Base-by-base conservation (phyloP, 2,113 vertebrate genomes). In the Mellivora capensis region DNA sequence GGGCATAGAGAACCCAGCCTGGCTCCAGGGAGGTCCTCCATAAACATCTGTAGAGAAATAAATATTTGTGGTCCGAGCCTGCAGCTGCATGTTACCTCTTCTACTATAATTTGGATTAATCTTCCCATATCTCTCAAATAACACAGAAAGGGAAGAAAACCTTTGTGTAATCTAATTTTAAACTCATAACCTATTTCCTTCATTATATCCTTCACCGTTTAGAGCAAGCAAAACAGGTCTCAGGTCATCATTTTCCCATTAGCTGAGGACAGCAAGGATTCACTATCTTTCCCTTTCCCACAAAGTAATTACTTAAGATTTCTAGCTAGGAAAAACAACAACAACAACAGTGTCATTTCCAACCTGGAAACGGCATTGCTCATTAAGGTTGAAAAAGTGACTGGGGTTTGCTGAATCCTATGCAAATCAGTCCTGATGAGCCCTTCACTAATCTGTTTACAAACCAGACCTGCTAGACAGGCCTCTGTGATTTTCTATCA, bases 401-500 rank as follows among this genome's bases (percentile, higher is more conserved):
- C 93, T 97, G 97, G 96, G 97, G 96, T 96, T 97, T 76, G 83
- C 97, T 92, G 97, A 97, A 97, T 98, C 97, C 98, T 98, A 99
- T 98, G 98, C 98, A 99, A 99, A 99, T 99, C 95, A 39, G 98
- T 90, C 97, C 98, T 99, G 99, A 99, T 98, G 98, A 99, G 98
- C 98, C 98, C 98, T 99, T 98, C 98, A 98, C 98, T 99, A 98
- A 99, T 99, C 98, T 99, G 98, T 99, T 99, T 99, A 99, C 98
- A 99, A 98, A 99, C 97, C 99, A 99, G 98, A 98, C 98, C 99
- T 98, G 98, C 99, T 99, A 98, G 98, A 98, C 98, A 98, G 98
- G 98, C 98, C 98, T 98, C 98, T 87, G 98, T 67, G 98, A 99
- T 98, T 99, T 99, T 98, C 98, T 98, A 99, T 99, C 98, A 99